Base-by-base conservation (phyloP, 2,888 invertebrate species). In the Arrhopalites spinosus region DNA sequence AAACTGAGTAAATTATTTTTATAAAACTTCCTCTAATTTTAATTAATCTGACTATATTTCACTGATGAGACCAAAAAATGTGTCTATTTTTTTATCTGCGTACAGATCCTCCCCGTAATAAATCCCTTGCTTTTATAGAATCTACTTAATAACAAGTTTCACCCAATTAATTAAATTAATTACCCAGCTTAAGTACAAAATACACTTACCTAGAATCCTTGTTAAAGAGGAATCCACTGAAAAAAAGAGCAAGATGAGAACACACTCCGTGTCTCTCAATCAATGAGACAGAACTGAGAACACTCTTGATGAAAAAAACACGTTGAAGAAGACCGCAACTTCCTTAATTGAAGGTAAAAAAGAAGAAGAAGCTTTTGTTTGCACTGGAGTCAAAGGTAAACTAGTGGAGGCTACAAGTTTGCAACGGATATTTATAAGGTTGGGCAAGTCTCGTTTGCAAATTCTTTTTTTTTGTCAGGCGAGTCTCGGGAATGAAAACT, bases 391-490 rank as follows among this genome's bases (percentile, higher is more conserved):
- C 69, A 70, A 70, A 70, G 56, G 69, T 70, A 70, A 56, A 70
- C 69, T 70, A 70, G n/a, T 29, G 30, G 30, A 30, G 56, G 30
- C 11, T 7, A n/a, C 53, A 53, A n/a, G 2, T 5, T 29, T 56
- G 56, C 20, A 29, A 30, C 56, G 56, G 69, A 56, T 70, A 70
- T 70, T 70, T 70, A 70, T 70, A 70, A 70, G 69, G 50, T 70
- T 68, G 17, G 8, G 15, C 15, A 15, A 45, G 53, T 53, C 53
- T 53, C n/a, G 13, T 53, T 59, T 20, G 2, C 20, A n/a, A 3
- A 3, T 15, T 20, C 15, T 50, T 20, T 15, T 3, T 50, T 3
- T 45, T 13, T 5, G 3, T 53, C 17, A 53, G 53, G 53, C 53
- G 53, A 59, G 59, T 23, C 59, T 20, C 25, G 20, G 8, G 11